Conservation (phyloP, 1,140 invertebrate genomes). For the Apis dorsata region DNA sequence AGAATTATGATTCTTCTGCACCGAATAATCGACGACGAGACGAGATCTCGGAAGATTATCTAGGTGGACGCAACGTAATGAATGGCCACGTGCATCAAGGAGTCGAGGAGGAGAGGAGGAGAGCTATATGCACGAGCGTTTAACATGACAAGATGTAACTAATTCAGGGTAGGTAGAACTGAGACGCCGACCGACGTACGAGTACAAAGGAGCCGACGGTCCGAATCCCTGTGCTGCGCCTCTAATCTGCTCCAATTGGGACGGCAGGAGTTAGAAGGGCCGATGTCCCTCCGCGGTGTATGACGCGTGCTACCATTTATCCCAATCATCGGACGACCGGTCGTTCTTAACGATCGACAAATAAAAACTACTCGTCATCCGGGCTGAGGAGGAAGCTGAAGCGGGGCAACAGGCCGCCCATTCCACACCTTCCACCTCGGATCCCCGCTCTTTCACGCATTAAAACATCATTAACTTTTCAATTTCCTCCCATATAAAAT, state of each 20-base stretch:
- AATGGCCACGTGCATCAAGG: conserved; percentile 66
- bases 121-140: conserved; percentile 68
- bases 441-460: conserved; percentile 20
- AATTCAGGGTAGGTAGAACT: conserved; percentile 75
- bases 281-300: conserved; percentile 66
- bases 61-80: conserved; percentile 38
- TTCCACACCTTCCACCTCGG: conserved; percentile 51
- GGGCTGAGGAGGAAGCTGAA: conserved; percentile 68
- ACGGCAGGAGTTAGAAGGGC: conserved; percentile 69
- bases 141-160: conserved; percentile 78
- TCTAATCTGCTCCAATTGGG: conserved; percentile 78
- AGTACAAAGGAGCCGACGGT: conserved; percentile 76
- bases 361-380: conserved; percentile 75
- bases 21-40: not conserved
- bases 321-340: conserved; percentile 76
- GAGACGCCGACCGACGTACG: conserved; percentile 64
- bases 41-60: not conserved
- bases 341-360: conserved; percentile 76
- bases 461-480: conserved; percentile 41
- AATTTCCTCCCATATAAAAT: not conserved
- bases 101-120: conserved; percentile 49
- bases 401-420: conserved; percentile 47
- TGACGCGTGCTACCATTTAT: conserved; percentile 79
- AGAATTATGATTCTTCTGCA: no score
- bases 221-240: conserved; percentile 75